These are phyloP conservation scores for Pachyseris speciosa DNA, from an alignment of 64 coral and sea anemone genomes.

Conservation along the genomic window DNA sequence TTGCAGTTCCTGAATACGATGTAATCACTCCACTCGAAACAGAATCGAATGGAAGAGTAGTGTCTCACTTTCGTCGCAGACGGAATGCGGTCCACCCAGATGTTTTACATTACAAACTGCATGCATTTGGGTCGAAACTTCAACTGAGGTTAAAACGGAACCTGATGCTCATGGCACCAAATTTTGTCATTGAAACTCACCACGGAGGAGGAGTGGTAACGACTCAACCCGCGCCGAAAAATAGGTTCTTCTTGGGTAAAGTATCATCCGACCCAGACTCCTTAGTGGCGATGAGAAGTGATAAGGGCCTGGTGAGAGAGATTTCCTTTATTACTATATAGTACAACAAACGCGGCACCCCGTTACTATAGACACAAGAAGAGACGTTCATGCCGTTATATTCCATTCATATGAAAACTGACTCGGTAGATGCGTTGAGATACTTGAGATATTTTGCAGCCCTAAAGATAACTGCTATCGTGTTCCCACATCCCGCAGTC, in stretches of 20 bases:
- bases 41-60: neutral
- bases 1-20: slow-evolving; percentile 65
- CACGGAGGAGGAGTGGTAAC: slow-evolving; percentile 14
- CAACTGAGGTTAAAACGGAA: slow-evolving; percentile 40
- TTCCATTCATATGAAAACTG: no score
- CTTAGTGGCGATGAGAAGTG: slow-evolving; percentile 22
- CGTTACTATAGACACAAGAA: no score
- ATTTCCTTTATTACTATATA: no score
- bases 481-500: no score
- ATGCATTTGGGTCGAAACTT: slow-evolving; percentile 30
- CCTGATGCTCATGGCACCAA: neutral
- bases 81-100: neutral
- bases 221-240: neutral
- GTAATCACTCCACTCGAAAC: slow-evolving; percentile 18
- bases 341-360: no score
- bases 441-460: no score
- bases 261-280: slow-evolving; percentile 47
- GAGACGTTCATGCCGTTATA: no score
- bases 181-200: slow-evolving; percentile 6
- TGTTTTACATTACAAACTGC: slow-evolving; percentile 8
- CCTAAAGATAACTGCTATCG: no score
- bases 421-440: no score
- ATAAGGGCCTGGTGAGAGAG: slow-evolving; percentile 52
- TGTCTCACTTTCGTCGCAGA: neutral
- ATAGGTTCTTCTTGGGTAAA: slow-evolving; percentile 44